Conservation (phyloP, 2,113 vertebrate species). For the Ciconia stormi region DNA sequence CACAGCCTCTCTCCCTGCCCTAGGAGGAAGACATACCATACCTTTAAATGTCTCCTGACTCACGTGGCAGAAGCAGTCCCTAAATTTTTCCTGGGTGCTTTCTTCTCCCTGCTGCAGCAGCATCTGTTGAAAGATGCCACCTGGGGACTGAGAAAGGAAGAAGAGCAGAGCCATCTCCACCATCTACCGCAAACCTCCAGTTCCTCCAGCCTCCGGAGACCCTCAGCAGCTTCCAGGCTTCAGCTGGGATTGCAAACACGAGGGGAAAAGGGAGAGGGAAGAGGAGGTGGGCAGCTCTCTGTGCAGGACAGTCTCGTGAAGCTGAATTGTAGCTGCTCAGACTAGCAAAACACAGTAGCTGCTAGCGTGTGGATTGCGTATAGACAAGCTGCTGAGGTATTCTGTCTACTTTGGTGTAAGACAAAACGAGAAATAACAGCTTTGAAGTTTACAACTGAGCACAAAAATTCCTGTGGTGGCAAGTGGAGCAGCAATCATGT, state of each 20-base stretch:
- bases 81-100: neutral
- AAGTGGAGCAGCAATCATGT: neutral
- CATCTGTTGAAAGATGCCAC: neutral
- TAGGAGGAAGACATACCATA: neutral
- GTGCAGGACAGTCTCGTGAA: neutral
- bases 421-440: neutral
- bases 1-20: neutral
- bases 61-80: neutral
- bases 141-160: neutral
- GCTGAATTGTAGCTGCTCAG: neutral
- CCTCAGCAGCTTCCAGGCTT: neutral
- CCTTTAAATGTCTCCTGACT: neutral
- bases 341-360: neutral
- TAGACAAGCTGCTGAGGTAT: neutral
- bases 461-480: neutral
- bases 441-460: neutral
- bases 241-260: rapidly evolving
- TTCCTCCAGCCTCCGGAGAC: neutral
- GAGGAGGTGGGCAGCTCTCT: neutral
- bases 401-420: neutral
- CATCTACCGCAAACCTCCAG: neutral
- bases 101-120: neutral
- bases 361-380: rapidly evolving
- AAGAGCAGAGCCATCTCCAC: neutral
- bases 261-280: neutral